Conservation (phyloP, 1,140 invertebrate genomes). For the Drosophila kohkoa region DNA sequence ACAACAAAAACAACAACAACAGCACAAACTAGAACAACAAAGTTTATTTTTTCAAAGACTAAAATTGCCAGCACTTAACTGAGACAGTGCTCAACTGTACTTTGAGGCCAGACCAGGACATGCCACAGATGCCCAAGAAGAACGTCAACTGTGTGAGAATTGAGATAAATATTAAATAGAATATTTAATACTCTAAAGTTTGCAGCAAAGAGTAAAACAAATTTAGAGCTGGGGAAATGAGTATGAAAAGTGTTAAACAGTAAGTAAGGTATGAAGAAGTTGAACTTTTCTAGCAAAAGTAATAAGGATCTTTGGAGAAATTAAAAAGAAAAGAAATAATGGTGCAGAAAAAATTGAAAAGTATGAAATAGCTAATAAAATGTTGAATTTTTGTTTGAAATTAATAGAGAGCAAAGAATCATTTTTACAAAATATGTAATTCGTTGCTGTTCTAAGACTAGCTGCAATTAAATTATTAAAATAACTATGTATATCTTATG, state of each 20-base stretch:
- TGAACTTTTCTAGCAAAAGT: not conserved
- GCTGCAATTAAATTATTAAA: too few species aligned
- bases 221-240: too few species aligned
- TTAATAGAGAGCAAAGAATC: too few species aligned
- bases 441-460: too few species aligned
- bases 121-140: constrained; percentile 46
- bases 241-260: too few species aligned
- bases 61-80: constrained; percentile 76
- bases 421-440: too few species aligned
- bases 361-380: too few species aligned
- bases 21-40: constrained; percentile 15
- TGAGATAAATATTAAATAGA: constrained; percentile 22
- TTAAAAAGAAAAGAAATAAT: not conserved
- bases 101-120: constrained; percentile 36
- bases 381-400: too few species aligned
- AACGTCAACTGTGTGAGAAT: constrained; percentile 37
- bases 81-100: constrained; percentile 72
- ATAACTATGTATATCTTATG: too few species aligned
- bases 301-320: not conserved
- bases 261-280: not conserved
- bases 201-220: not conserved
- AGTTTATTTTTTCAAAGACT: constrained; percentile 49
- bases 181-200: constrained; percentile 23
- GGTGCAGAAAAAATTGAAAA: too few species aligned
- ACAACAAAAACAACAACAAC: not conserved